Evolutionary conservation across 2,797 vertebrate species (phyloP).

Genomic region (Masticophis lateralis): DNA sequence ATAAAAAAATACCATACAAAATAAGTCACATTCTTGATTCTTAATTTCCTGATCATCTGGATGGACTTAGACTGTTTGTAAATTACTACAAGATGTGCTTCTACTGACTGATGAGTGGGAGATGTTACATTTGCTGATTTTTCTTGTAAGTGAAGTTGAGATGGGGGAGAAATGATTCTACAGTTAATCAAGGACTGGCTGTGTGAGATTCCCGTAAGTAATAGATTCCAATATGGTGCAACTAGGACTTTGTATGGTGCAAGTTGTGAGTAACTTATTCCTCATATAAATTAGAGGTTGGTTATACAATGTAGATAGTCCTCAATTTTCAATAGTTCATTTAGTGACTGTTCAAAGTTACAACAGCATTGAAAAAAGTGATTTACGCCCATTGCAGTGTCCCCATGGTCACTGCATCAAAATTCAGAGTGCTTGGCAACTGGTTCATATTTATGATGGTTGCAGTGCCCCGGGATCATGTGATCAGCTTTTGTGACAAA

Average conservation of each 20-base stretch:
- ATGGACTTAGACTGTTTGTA: not conserved
- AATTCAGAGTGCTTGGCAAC: not conserved
- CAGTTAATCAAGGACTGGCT: rapidly evolving
- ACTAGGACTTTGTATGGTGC: not conserved
- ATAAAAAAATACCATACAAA: not conserved
- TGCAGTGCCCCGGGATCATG: not conserved
- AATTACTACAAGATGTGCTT: not conserved
- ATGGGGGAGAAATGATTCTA: not conserved
- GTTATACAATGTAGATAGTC: not conserved
- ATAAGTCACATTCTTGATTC: not conserved
- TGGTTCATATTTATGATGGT: not conserved
- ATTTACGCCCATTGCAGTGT: not conserved
- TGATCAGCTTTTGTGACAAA: not conserved
- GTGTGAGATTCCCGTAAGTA: not conserved
- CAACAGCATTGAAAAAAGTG: not conserved
- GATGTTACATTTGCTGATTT: not conserved
- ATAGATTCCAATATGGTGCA: not conserved
- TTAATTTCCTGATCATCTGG: not conserved
- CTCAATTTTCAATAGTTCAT: not conserved
- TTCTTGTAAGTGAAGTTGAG: not conserved
- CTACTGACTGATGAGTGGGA: not conserved
- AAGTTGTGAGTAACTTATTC: not conserved
- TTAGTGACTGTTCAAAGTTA: not conserved
- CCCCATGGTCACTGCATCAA: not conserved
- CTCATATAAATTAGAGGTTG: not conserved